Percentiles rank a stretch among this genome's conserved stretches.
Conservation (phyloP, 2,113 vertebrate genomes). For the Himantopus leucocephalus region DNA sequence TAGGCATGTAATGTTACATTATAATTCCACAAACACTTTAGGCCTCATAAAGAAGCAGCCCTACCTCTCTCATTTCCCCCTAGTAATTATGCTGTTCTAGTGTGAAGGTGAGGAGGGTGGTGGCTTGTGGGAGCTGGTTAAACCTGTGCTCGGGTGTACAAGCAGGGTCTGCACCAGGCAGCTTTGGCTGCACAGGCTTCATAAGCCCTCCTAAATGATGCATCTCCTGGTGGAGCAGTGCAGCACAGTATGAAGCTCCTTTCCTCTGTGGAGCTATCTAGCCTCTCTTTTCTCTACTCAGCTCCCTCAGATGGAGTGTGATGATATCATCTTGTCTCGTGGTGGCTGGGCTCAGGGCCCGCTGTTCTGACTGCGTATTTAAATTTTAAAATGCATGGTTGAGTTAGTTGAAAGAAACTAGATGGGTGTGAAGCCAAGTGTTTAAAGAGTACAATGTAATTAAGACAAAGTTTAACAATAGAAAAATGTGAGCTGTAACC, state of each 20-base stretch:
- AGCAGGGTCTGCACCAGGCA: background rate
- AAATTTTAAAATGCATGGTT: constrained; percentile 11
- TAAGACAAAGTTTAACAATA: constrained; percentile 37
- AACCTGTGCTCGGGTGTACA: background rate
- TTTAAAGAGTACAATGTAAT: constrained; percentile 52
- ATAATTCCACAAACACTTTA: background rate
- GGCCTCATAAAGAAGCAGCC: background rate
- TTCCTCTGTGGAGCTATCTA: background rate
- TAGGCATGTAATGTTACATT: background rate
- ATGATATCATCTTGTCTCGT: background rate
- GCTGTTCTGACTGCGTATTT: background rate
- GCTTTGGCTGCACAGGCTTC: background rate
- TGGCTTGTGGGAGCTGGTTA: background rate
- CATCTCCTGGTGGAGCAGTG: background rate
- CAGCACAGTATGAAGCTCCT: background rate
- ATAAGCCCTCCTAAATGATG: background rate
- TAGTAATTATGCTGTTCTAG: background rate
- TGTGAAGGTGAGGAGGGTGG: background rate
- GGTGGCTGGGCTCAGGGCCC: constrained; percentile 17
- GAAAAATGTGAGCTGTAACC: constrained; percentile 9
- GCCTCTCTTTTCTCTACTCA: background rate
- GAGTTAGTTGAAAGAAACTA: constrained; percentile 37
- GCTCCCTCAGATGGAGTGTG: background rate
- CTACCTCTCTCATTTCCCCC: background rate
- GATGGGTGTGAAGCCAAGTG: constrained; percentile 28